phyloP scores from a whole-genome alignment of 2,888 invertebrate species.

The Rhagophthalmus giganteus region DNA sequence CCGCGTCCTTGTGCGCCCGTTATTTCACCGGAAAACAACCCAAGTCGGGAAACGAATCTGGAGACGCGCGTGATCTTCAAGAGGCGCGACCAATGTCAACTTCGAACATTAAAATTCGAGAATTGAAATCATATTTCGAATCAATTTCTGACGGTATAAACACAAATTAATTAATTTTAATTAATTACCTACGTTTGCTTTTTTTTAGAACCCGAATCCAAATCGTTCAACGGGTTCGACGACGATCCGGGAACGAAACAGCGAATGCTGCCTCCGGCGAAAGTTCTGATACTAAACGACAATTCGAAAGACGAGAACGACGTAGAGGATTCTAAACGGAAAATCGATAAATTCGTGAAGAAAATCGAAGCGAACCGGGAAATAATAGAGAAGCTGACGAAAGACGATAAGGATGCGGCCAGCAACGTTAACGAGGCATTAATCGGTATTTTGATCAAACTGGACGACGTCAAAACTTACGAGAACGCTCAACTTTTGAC shows the following conservation, averaged over 20 bases:
- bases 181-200: too few species aligned
- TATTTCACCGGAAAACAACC: too few species aligned
- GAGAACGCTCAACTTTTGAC: background rate
- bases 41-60: too few species aligned
- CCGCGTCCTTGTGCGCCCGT: too few species aligned
- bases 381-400: background rate
- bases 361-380: constrained; percentile 1
- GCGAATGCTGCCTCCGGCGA: background rate
- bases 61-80: too few species aligned
- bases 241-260: too few species aligned
- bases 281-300: background rate
- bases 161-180: background rate
- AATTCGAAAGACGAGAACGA: too few species aligned
- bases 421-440: constrained; percentile 8
- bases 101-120: constrained; percentile 1
- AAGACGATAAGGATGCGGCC: background rate
- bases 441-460: constrained; percentile 5
- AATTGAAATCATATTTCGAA: constrained; percentile 8
- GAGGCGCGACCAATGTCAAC: background rate
- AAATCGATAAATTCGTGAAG: constrained; percentile 2
- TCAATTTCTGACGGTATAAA: constrained; percentile 1
- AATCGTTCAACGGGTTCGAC: too few species aligned
- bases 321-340: background rate
- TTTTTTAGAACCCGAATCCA: too few species aligned
- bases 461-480: constrained; percentile 13